A percentile compares a stretch with the other conserved stretches of the same genome.
phyloP scores from a whole-genome alignment of 2,113 vertebrate species.

The Bettongia penicillata region DNA sequence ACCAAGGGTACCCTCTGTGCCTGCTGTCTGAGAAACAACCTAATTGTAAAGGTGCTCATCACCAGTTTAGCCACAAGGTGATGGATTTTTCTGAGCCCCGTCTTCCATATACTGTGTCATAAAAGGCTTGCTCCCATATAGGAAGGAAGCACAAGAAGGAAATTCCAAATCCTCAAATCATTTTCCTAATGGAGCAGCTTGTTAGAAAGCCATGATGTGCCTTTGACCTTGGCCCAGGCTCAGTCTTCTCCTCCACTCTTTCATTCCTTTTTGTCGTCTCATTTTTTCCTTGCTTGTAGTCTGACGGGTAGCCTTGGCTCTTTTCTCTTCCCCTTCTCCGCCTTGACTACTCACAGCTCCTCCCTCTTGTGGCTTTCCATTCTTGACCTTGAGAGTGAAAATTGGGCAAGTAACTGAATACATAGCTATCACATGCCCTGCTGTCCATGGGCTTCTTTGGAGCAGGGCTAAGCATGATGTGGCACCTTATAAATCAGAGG shows the following conservation, averaged over 20 bases:
- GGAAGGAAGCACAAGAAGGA: not conserved
- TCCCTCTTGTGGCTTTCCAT: constrained; percentile 34
- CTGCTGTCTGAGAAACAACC: not conserved
- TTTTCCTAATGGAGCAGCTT: not conserved
- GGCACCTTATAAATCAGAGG: not conserved
- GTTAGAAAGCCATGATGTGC: not conserved
- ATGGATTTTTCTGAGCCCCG: not conserved
- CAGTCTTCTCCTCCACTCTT: not conserved
- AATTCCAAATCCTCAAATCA: not conserved
- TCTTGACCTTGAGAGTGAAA: constrained; percentile 37
- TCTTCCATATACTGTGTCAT: not conserved
- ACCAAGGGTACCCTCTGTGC: not conserved
- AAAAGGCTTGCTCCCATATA: not conserved
- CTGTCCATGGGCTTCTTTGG: not conserved
- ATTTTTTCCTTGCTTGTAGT: not conserved
- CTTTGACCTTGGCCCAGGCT: constrained; percentile 17
- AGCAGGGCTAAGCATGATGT: not conserved
- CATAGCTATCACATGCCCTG: not conserved
- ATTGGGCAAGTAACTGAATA: constrained; percentile 2
- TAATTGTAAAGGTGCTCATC: not conserved
- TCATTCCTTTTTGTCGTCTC: not conserved
- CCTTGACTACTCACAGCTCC: not conserved
- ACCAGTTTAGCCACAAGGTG: not conserved
- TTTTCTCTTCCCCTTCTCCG: not conserved
- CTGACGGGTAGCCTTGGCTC: not conserved